Base-by-base conservation (phyloP, 2,113 vertebrate species). In the Amphiprion percula region DNA sequence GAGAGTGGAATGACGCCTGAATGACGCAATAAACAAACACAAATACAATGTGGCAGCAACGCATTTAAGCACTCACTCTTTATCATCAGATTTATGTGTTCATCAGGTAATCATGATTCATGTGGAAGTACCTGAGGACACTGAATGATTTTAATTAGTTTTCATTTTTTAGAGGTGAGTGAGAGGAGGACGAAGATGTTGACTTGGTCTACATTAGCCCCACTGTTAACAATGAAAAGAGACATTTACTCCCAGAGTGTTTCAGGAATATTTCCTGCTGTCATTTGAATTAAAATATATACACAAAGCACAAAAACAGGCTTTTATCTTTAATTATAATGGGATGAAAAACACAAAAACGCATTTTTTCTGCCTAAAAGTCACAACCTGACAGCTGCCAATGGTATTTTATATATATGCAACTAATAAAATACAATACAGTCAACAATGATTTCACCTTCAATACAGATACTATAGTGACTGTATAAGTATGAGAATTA, bases 21-120 rank as follows among this genome's bases (percentile, higher is more conserved):
- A 73, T 61, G 75, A 79, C 50, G 58, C 68, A 82, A 33, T 26
- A 73, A 70, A 66, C 50, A 83, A 82, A 79, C 50, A 61, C 10
- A 64, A 75, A 79, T 1, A 14, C 26, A 65, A 7, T 17, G 41
- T 50, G 17, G 41, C 4, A 33, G 17, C 24, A 60, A 56, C 30
- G 55, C 6, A 74, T 59, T 37, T 5, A 33, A 55, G 53, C 15
- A 47, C 10, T 64, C 23, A n/a, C n/a, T 63, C 11, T 46, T 53
- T 10, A 52, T 71, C 54, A 26, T 71, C 60, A 21, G 10, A 71
- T 69, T 58, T 11, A 2, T 24, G 52, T 41, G 60, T 56, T 69
- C 12, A 58, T 63, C 46, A 46, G 59, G n/a, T 33, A 53, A 26
- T 37, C 7, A 33, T 82, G 50, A 77, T 44, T 65, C 58, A 59